A percentile compares a stretch with the other conserved stretches of the same genome.
These are phyloP conservation scores for Micrastur ruficollis DNA, from an alignment of 2,797 vertebrate species.

Conservation along the genomic window DNA sequence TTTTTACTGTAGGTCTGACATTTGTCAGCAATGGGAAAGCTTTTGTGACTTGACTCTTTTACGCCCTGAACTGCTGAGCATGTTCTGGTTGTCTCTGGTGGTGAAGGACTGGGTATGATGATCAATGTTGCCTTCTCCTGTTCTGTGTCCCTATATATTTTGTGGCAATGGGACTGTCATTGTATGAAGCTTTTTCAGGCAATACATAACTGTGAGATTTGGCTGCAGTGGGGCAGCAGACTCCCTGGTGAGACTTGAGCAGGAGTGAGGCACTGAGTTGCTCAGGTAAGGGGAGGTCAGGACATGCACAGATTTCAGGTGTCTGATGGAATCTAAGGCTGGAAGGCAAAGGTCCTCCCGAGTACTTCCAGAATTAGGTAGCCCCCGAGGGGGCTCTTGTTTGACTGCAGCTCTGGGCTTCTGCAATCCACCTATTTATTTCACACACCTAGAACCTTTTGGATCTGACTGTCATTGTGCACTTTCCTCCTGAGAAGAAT, in stretches of 20 bases:
- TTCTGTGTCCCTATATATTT: background rate
- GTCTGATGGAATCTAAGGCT: background rate
- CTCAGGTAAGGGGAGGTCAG: background rate
- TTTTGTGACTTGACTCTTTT: background rate
- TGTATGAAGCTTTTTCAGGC: background rate
- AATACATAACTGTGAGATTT: background rate
- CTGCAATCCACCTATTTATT: background rate
- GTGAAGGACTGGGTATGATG: background rate
- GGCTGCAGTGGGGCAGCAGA: background rate
- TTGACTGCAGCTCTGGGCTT: background rate
- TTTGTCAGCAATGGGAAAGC: background rate
- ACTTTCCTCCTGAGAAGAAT: background rate
- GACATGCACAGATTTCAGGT: background rate
- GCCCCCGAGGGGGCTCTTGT: background rate
- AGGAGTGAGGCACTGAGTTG: background rate
- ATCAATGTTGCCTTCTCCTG: background rate
- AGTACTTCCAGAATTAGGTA: background rate
- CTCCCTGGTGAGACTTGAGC: background rate
- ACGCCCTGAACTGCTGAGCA: background rate
- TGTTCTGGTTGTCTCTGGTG: background rate
- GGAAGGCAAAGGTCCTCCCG: background rate
- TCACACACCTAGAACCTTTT: fast-evolving
- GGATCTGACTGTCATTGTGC: background rate
- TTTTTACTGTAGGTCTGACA: background rate
- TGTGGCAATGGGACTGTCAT: background rate